Conservation (phyloP, 2,888 invertebrate species). For the Pollenia labialis region DNA sequence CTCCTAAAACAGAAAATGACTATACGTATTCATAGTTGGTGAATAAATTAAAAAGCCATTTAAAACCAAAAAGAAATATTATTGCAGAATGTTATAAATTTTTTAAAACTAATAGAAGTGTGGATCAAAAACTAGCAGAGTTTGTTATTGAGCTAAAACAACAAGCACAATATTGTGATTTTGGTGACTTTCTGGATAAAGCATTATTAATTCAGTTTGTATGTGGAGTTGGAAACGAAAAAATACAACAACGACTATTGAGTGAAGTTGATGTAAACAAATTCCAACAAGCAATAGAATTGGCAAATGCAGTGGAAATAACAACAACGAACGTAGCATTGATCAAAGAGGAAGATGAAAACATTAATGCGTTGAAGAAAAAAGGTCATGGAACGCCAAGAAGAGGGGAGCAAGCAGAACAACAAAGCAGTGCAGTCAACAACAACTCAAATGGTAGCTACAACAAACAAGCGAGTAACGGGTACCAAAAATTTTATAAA, state of each 20-base stretch:
- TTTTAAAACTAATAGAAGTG: too few species aligned
- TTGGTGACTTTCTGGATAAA: too few species aligned
- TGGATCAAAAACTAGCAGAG: too few species aligned
- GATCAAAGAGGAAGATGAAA: conserved; percentile 16
- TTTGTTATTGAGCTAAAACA: too few species aligned
- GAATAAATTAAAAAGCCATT: too few species aligned
- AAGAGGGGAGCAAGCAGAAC: conserved; percentile 26
- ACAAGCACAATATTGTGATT: too few species aligned
- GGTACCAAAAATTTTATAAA: conserved; percentile 36
- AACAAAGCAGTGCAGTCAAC: conserved; percentile 37
- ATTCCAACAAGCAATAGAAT: conserved; percentile 21
- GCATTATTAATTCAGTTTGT: too few species aligned
- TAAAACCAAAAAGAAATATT: too few species aligned
- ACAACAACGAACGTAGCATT: conserved; percentile 26
- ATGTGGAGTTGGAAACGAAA: too few species aligned
- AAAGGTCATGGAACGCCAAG: conserved; percentile 35
- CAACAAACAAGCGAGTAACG: conserved; percentile 34
- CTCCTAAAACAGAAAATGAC: too few species aligned
- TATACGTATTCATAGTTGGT: too few species aligned
- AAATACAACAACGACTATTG: conserved; percentile 9
- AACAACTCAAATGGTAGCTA: conserved; percentile 9
- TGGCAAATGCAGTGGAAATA: conserved; percentile 28
- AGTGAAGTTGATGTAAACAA: conserved; percentile 18
- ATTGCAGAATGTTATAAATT: too few species aligned
- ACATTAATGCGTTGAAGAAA: conserved; percentile 1